Conservation (phyloP, 2,113 vertebrate genomes). For the Morone saxatilis region DNA sequence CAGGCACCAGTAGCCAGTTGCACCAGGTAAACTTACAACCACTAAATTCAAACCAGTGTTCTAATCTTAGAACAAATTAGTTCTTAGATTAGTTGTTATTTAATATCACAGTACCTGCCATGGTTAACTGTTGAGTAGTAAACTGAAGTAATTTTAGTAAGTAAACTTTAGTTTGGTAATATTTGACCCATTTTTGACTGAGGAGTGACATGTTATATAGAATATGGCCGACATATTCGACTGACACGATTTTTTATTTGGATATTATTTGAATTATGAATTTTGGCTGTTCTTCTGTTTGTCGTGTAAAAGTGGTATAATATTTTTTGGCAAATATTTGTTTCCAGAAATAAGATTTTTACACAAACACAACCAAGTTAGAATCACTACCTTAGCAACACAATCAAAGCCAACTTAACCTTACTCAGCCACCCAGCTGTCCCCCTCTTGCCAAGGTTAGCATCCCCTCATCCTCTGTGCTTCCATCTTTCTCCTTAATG, state of each 20-base stretch:
- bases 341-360: conserved; percentile 7
- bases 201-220: not conserved
- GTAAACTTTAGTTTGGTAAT: no score
- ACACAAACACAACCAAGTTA: not conserved
- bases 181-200: no score
- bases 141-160: no score
- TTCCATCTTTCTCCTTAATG: conserved; percentile 83
- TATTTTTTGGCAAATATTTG: no score
- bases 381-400: conserved; percentile 56
- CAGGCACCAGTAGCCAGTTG: not conserved
- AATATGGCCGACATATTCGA: not conserved
- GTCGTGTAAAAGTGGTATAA: no score
- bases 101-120: not conserved
- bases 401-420: conserved; percentile 64
- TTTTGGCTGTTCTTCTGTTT: no score
- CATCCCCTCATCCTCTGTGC: conserved; percentile 70
- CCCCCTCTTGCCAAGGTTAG: conserved; percentile 78
- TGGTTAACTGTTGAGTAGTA: not conserved
- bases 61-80: not conserved
- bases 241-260: not conserved
- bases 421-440: conserved; percentile 57
- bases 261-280: no score
- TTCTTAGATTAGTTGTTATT: not conserved
- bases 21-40: not conserved
- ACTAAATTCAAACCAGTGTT: not conserved